Evolutionary conservation across 1,140 invertebrate species (phyloP).

Genomic region (Hylaeus anthracinus): DNA sequence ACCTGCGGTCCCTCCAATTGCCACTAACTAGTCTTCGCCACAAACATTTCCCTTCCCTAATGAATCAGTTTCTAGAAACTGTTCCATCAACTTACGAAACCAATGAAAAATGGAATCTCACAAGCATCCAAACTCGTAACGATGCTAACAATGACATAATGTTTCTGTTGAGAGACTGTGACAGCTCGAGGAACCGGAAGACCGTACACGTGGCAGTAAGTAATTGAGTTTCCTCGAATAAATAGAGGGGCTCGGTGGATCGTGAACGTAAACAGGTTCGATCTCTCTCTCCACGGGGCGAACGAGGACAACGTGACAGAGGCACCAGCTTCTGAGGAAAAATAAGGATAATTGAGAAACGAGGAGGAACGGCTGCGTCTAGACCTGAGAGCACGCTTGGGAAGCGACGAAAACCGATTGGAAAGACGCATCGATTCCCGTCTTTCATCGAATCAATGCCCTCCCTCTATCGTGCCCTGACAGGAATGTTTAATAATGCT

Average conservation of each 20-base stretch:
- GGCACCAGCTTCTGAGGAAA: not conserved
- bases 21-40: no score
- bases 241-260: not conserved
- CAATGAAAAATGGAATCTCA: no score
- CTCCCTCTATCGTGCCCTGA: not conserved
- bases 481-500: not conserved
- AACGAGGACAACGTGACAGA: no score
- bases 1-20: no score
- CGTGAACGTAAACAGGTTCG: conserved; percentile 26
- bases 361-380: not conserved
- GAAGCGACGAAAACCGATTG: conserved; percentile 1
- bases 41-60: no score
- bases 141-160: not conserved
- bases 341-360: conserved; percentile 18
- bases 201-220: conserved; percentile 3
- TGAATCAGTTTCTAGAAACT: no score
- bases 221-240: conserved; percentile 23
- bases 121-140: not conserved
- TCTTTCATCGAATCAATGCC: not conserved
- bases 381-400: not conserved
- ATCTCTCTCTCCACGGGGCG: not conserved
- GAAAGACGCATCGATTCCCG: conserved; percentile 9
- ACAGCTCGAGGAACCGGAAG: not conserved
- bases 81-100: no score
- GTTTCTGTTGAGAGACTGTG: not conserved